Conservation (phyloP, 2,888 invertebrate genomes). For the Heteromurus nitidus region DNA sequence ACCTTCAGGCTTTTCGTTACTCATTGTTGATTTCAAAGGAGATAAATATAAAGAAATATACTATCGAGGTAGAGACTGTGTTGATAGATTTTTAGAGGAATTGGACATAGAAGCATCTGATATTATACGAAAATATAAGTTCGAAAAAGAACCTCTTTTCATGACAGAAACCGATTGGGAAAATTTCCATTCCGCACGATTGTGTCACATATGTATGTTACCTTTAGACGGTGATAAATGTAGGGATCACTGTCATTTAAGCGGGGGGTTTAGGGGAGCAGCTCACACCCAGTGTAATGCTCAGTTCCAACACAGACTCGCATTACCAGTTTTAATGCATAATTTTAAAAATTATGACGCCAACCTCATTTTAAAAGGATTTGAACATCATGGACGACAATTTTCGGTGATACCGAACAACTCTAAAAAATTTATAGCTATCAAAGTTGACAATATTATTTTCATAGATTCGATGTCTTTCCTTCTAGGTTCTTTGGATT, state of each 20-base stretch:
- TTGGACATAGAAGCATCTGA: neutral
- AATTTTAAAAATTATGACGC: conserved; percentile 41
- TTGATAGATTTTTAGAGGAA: neutral
- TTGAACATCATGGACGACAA: neutral
- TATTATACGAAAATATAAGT: neutral
- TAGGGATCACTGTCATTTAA: conserved; percentile 34
- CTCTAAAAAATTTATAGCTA: conserved; percentile 18
- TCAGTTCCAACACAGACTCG: neutral
- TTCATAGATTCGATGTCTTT: conserved; percentile 27
- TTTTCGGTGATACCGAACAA: conserved; percentile 29
- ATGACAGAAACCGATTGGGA: neutral
- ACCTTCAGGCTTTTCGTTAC: neutral
- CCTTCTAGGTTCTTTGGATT: conserved; percentile 11
- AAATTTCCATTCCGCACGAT: neutral
- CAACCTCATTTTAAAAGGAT: conserved; percentile 24
- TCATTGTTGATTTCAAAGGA: conserved; percentile 15
- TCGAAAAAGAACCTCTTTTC: neutral
- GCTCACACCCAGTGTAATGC: conserved; percentile 17
- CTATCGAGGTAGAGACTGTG: conserved; percentile 30
- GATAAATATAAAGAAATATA: conserved; percentile 22
- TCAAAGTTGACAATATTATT: conserved; percentile 20
- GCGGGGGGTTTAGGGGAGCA: conserved; percentile 21
- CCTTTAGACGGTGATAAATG: neutral
- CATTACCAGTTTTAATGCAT: conserved; percentile 6
- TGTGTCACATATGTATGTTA: conserved; percentile 21